A percentile compares a stretch with the other conserved stretches of the same genome.
phyloP scores from a whole-genome alignment of 2,888 invertebrate genomes.

The Eledone cirrhosa region DNA sequence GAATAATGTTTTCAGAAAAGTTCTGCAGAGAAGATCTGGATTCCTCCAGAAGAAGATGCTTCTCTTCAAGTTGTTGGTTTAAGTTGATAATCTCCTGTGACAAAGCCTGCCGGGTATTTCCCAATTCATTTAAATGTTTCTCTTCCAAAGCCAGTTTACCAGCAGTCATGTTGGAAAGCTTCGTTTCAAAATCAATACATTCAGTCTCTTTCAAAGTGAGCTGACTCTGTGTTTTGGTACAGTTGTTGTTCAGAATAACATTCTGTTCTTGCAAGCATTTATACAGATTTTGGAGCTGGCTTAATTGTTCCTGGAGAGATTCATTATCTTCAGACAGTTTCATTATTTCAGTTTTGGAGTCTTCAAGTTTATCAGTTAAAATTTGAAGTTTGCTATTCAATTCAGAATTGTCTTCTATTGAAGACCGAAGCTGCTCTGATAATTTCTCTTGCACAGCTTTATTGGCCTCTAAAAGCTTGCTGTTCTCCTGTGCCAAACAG shows the following conservation, averaged over 20 bases:
- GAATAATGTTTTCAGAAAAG: background rate
- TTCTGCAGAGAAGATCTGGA: background rate
- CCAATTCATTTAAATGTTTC: background rate
- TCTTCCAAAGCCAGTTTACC: background rate
- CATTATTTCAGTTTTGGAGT: background rate
- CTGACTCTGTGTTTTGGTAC: background rate
- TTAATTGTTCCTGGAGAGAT: background rate
- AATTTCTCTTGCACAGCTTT: background rate
- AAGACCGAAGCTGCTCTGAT: background rate
- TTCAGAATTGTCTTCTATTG: background rate
- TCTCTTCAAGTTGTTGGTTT: conserved; percentile 1
- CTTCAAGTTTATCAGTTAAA: background rate
- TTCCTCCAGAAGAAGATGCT: too few relatives aligned
- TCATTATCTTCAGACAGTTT: background rate
- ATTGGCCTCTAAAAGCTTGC: background rate
- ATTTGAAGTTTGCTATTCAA: background rate
- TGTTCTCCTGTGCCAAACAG: background rate
- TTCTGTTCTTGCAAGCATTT: background rate
- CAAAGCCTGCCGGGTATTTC: conserved; percentile 5
- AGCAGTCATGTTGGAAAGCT: background rate
- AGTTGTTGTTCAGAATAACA: background rate
- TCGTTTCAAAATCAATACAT: background rate
- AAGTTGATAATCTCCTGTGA: conserved; percentile 17
- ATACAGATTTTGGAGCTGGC: conserved; percentile 3
- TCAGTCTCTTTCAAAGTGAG: background rate